Evolutionary conservation across 2,113 vertebrate genomes (phyloP).

Genomic region (Chroicocephalus ridibundus): DNA sequence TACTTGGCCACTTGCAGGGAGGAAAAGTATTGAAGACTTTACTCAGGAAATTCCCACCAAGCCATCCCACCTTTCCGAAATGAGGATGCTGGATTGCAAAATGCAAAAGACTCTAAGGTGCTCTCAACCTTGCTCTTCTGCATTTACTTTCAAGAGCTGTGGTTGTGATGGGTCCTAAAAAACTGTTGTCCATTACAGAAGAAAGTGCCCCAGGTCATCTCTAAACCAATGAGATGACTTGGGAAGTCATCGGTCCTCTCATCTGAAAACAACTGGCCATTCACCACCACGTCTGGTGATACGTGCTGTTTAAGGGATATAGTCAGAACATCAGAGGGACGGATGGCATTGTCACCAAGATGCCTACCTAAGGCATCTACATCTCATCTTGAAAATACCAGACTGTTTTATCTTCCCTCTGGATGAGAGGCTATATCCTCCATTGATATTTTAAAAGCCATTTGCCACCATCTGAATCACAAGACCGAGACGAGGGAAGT

Average conservation of each 20-base stretch:
- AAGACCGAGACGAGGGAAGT: not conserved
- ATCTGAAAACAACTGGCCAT: not conserved
- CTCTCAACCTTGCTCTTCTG: not conserved
- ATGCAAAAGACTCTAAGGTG: not conserved
- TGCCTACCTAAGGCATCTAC: not conserved
- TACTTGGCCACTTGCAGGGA: not conserved
- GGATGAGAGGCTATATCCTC: not conserved
- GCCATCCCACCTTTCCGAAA: not conserved
- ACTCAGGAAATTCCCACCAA: not conserved
- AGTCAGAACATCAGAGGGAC: not conserved
- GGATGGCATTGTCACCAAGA: fast-evolving
- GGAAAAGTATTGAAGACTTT: not conserved
- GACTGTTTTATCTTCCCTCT: not conserved
- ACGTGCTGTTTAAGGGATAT: not conserved
- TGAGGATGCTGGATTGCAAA: not conserved
- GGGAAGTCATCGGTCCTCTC: not conserved
- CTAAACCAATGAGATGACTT: not conserved
- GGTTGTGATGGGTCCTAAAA: not conserved
- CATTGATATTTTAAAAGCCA: not conserved
- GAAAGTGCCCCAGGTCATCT: not conserved
- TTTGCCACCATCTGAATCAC: not conserved
- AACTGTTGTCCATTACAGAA: not conserved
- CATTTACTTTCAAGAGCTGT: not conserved
- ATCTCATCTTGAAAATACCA: not conserved
- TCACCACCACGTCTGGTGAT: not conserved